Percentiles rank a stretch among this genome's conserved stretches.
phyloP scores from a whole-genome alignment of 2,888 invertebrate species.

The Drosophila koepferae region DNA sequence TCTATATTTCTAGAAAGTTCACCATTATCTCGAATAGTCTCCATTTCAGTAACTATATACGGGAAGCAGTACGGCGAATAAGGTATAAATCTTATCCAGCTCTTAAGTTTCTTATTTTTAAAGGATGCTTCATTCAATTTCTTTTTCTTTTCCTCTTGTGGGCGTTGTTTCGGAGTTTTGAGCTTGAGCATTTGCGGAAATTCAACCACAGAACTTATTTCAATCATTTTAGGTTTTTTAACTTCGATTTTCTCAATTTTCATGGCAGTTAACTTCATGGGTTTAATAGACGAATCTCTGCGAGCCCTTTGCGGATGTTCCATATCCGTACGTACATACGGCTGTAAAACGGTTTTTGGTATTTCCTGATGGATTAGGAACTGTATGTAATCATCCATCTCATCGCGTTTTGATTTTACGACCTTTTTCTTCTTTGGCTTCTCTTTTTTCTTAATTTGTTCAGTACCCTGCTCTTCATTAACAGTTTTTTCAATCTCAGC shows the following conservation, averaged over 20 bases:
- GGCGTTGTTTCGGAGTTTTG: constrained; percentile 85
- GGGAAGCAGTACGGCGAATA: constrained; percentile 87
- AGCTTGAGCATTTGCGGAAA: constrained; percentile 89
- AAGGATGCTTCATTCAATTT: constrained; percentile 86
- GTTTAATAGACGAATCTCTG: constrained; percentile 74
- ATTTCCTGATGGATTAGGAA: constrained; percentile 84
- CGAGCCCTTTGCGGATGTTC: constrained; percentile 82
- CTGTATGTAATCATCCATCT: constrained; percentile 84
- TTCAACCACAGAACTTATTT: constrained; percentile 87
- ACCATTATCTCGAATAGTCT: constrained; percentile 87
- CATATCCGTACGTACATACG: constrained; percentile 83
- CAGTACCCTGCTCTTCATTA: constrained; percentile 45
- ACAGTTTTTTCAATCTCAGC: constrained; percentile 78
- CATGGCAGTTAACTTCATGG: constrained; percentile 85
- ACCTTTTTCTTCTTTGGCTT: constrained; percentile 77
- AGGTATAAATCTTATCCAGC: constrained; percentile 88
- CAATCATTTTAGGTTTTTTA: constrained; percentile 87
- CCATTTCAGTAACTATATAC: constrained; percentile 71
- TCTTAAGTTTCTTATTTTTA: constrained; percentile 90
- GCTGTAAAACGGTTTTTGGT: constrained; percentile 84
- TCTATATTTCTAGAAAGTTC: constrained; percentile 89
- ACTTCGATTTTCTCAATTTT: constrained; percentile 87
- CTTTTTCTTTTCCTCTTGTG: constrained; percentile 85
- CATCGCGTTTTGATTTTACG: constrained; percentile 81
- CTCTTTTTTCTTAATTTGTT: constrained; percentile 58